Conservation (phyloP, 2,888 invertebrate genomes). For the Chloroclystis v-ata region DNA sequence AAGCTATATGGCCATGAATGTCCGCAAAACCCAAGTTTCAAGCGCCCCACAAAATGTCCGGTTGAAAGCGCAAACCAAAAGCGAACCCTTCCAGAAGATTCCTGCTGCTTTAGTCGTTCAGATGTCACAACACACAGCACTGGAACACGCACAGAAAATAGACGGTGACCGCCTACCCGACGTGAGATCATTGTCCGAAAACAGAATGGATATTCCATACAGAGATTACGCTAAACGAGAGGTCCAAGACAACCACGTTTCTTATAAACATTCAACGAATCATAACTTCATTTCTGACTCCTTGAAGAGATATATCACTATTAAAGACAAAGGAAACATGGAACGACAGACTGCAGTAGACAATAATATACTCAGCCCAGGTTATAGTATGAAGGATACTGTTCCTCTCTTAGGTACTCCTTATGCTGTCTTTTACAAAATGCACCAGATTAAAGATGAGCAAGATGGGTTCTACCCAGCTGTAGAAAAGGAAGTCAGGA, state of each 20-base stretch:
- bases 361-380: slow-evolving; percentile 33
- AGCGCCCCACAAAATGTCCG: slow-evolving; percentile 35
- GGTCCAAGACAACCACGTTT: neutral
- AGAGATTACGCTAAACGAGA: neutral
- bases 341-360: slow-evolving; percentile 23
- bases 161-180: slow-evolving; percentile 23
- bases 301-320: slow-evolving; percentile 39
- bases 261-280: slow-evolving; percentile 17
- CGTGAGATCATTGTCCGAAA: neutral
- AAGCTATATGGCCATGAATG: slow-evolving; percentile 36
- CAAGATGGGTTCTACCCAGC: neutral
- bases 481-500: slow-evolving; percentile 28
- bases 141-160: neutral
- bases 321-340: slow-evolving; percentile 33
- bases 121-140: no score
- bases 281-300: slow-evolving; percentile 33
- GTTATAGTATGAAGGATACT: slow-evolving; percentile 31
- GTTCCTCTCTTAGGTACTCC: slow-evolving; percentile 33
- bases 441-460: slow-evolving; percentile 39
- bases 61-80: slow-evolving; percentile 22
- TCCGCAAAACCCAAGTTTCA: slow-evolving; percentile 35
- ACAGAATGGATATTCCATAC: neutral
- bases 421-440: slow-evolving; percentile 55
- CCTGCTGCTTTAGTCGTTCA: neutral
- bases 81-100: slow-evolving; percentile 18